Evolutionary conservation across 2,797 vertebrate species (phyloP).

Genomic region (Urophycis tenuis): DNA sequence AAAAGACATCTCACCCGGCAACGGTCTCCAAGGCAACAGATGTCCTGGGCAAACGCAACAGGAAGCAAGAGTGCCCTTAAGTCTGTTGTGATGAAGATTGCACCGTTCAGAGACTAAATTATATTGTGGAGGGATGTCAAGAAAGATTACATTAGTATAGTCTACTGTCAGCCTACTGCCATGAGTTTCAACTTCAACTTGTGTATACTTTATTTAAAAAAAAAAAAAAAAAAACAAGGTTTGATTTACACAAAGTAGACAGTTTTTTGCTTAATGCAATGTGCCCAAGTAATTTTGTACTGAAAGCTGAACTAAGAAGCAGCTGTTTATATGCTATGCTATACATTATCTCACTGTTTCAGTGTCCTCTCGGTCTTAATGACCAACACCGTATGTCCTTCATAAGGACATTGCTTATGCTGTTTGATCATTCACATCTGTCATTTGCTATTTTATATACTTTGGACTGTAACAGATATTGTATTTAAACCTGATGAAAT

Average conservation of each 20-base stretch:
- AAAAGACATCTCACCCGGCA: conserved; percentile 48
- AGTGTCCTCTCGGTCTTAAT: conserved; percentile 51
- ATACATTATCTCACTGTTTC: conserved; percentile 31
- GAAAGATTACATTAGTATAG: neutral
- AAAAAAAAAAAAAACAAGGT: neutral
- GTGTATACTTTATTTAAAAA: neutral
- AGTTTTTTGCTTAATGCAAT: neutral
- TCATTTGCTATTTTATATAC: neutral
- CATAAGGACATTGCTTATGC: conserved; percentile 41
- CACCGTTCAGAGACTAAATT: conserved; percentile 50
- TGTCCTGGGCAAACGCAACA: conserved; percentile 77
- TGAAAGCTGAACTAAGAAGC: conserved; percentile 15
- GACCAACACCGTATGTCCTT: conserved; percentile 51
- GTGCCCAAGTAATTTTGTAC: conserved; percentile 25
- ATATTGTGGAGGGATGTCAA: conserved; percentile 1
- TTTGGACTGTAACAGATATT: neutral
- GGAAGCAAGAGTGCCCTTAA: conserved; percentile 69
- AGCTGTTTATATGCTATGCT: conserved; percentile 43
- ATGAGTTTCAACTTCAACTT: neutral
- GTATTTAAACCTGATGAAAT: neutral
- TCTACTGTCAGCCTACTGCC: neutral
- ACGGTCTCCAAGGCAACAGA: conserved; percentile 68
- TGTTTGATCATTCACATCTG: neutral
- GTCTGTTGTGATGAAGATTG: conserved; percentile 73
- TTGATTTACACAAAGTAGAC: neutral